These are phyloP conservation scores for Crotalus horridus DNA, from an alignment of 2,113 vertebrate genomes.

Conservation along the genomic window DNA sequence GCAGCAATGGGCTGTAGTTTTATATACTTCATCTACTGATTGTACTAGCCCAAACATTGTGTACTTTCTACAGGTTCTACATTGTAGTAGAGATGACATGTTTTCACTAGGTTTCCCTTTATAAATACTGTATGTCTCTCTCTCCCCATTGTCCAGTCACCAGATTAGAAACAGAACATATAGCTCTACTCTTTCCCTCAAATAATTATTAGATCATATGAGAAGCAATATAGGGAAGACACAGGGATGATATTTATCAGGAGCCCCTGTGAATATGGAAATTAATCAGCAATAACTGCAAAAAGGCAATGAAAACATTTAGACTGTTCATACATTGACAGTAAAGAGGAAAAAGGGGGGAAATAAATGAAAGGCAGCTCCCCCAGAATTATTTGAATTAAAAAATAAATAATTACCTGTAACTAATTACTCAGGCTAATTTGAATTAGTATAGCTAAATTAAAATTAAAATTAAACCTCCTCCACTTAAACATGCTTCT, in stretches of 20 bases:
- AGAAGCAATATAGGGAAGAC: not conserved
- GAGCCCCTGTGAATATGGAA: not conserved
- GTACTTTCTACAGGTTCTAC: too few relatives aligned
- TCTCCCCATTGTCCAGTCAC: not conserved
- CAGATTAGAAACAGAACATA: not conserved
- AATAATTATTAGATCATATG: not conserved
- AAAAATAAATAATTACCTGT: not conserved
- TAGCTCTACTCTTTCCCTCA: not conserved
- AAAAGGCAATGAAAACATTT: not conserved
- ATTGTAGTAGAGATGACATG: too few relatives aligned
- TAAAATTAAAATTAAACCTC: not conserved
- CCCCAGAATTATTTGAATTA: not conserved
- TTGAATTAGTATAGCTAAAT: not conserved
- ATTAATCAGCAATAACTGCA: not conserved
- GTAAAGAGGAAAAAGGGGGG: accelerated
- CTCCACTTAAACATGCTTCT: not conserved
- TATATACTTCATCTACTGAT: too few relatives aligned
- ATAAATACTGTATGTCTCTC: not conserved
- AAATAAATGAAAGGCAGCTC: not conserved
- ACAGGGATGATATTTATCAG: too few relatives aligned
- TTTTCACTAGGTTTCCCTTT: not conserved
- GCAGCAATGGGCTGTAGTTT: not conserved
- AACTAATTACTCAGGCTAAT: not conserved
- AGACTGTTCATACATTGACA: not conserved
- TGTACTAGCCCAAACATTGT: too few relatives aligned